Evolutionary conservation across 2,113 vertebrate genomes (phyloP).

Genomic region (Aegithalos caudatus): DNA sequence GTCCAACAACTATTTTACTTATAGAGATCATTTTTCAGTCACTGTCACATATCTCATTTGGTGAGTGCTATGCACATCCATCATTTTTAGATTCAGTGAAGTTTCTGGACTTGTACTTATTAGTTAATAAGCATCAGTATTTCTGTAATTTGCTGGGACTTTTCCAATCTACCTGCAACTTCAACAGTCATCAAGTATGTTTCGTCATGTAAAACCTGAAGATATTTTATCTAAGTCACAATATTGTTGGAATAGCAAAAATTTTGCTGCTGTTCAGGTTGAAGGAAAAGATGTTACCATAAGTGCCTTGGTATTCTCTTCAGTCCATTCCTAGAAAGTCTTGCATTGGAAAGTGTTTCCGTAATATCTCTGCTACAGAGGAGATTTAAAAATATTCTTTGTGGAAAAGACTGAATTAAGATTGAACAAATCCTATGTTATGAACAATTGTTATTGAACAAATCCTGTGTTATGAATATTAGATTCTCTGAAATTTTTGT

Average conservation of each 20-base stretch:
- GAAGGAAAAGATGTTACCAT: background rate
- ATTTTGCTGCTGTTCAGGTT: background rate
- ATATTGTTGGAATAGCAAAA: background rate
- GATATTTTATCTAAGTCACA: background rate
- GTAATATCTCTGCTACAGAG: background rate
- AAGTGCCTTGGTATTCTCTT: background rate
- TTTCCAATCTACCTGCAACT: background rate
- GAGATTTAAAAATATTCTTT: background rate
- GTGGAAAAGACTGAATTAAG: background rate
- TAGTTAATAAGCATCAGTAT: background rate
- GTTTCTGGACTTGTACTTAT: background rate
- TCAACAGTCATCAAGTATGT: background rate
- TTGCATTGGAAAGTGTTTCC: background rate
- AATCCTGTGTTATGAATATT: background rate
- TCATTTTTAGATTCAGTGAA: background rate
- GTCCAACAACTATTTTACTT: background rate
- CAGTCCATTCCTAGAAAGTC: background rate
- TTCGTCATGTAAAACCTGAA: background rate
- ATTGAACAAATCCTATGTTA: background rate
- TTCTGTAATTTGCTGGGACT: background rate
- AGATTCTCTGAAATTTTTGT: background rate
- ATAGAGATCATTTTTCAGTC: background rate
- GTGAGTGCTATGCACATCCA: background rate
- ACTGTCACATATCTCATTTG: background rate
- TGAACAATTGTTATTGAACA: background rate